These are phyloP conservation scores for Phaenicophaeus curvirostris DNA, from an alignment of 2,797 vertebrate genomes.

Conservation along the genomic window DNA sequence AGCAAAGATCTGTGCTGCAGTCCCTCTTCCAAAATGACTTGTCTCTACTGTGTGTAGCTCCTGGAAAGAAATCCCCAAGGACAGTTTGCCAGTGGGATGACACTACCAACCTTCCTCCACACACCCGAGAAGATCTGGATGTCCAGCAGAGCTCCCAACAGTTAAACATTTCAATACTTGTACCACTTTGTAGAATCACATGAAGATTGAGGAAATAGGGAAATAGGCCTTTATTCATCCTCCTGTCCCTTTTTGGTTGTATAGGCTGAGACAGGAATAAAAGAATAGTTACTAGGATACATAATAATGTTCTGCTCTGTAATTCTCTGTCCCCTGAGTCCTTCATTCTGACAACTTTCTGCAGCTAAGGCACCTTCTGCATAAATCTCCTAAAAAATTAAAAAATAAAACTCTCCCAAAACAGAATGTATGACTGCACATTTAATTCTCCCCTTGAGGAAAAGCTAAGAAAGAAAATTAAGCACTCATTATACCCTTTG, in stretches of 20 bases:
- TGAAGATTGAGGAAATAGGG: background rate
- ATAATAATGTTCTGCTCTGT: slow-evolving; percentile 31
- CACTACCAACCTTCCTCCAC: background rate
- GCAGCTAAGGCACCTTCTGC: slow-evolving; percentile 14
- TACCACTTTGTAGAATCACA: background rate
- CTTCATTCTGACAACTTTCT: slow-evolving; percentile 43
- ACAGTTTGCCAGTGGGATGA: background rate
- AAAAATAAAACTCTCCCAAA: slow-evolving; percentile 37
- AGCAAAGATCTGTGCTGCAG: background rate
- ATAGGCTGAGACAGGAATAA: slow-evolving; percentile 28
- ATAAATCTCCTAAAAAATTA: slow-evolving; percentile 45
- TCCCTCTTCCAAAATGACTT: background rate
- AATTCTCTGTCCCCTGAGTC: slow-evolving; percentile 43
- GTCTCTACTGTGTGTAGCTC: background rate
- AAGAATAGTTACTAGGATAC: slow-evolving; percentile 55
- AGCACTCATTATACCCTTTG: background rate
- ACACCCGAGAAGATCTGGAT: background rate
- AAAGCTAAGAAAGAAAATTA: slow-evolving; percentile 20
- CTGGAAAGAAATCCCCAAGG: background rate
- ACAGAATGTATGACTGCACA: background rate
- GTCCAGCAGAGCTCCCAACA: background rate
- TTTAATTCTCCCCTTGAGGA: slow-evolving; percentile 14
- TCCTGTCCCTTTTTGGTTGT: slow-evolving; percentile 8
- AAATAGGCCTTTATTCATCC: slow-evolving; percentile 4
- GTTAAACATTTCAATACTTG: background rate